Evolutionary conservation across 2,888 invertebrate genomes (phyloP).

Genomic region (Ellobium chinense): DNA sequence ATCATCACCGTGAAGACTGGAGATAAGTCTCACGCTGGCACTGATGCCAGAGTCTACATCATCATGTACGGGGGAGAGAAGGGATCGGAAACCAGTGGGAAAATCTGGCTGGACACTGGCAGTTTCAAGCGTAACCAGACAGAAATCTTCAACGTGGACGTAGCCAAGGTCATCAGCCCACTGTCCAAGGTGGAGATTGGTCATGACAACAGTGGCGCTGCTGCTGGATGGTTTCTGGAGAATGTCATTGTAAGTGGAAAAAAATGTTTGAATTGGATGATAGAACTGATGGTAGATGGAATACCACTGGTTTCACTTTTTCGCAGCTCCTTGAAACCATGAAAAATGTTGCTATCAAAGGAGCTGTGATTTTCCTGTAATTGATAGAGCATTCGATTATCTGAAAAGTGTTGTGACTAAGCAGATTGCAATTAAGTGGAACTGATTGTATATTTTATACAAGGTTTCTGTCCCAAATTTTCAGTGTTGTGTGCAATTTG

Average conservation of each 20-base stretch:
- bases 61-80: slow-evolving; percentile 71
- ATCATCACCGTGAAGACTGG: slow-evolving; percentile 76
- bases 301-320: neutral
- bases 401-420: too few relatives aligned
- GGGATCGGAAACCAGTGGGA: slow-evolving; percentile 73
- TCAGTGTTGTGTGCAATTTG: too few relatives aligned
- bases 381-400: too few relatives aligned
- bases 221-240: slow-evolving; percentile 77
- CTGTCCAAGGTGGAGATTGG: slow-evolving; percentile 76
- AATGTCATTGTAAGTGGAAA: slow-evolving; percentile 57
- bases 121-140: slow-evolving; percentile 75
- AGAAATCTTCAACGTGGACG: slow-evolving; percentile 76
- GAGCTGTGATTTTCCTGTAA: too few relatives aligned
- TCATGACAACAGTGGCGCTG: slow-evolving; percentile 77
- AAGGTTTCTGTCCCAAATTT: too few relatives aligned
- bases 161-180: slow-evolving; percentile 73
- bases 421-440: too few relatives aligned
- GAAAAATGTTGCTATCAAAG: too few relatives aligned
- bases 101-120: slow-evolving; percentile 76
- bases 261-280: too few relatives aligned
- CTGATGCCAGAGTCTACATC: slow-evolving; percentile 75
- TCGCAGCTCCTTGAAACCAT: too few relatives aligned
- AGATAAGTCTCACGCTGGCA: slow-evolving; percentile 74
- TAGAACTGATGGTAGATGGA: neutral
- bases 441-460: too few relatives aligned